Percentiles rank a stretch among this genome's conserved stretches.
These are phyloP conservation scores for Brachionus calyciflorus DNA, from an alignment of 1,140 invertebrate genomes.

Conservation along the genomic window DNA sequence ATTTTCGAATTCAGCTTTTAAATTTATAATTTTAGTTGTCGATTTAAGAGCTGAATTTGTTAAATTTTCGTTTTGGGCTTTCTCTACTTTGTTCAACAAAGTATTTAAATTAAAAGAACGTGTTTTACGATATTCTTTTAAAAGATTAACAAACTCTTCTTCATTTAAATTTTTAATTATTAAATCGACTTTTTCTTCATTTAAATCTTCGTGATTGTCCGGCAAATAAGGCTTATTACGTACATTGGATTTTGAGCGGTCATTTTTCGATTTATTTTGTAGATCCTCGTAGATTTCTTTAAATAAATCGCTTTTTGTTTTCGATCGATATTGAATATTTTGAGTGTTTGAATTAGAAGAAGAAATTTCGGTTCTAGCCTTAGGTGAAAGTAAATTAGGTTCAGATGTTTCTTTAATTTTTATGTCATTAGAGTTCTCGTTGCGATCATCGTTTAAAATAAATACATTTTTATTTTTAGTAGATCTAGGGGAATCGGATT, in stretches of 20 bases:
- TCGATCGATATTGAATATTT: neutral
- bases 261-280: neutral
- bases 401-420: neutral
- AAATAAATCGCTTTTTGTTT: slow-evolving; percentile 9
- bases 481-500: neutral
- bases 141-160: slow-evolving; percentile 29
- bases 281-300: slow-evolving; percentile 16
- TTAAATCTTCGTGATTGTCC: neutral
- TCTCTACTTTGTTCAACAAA: neutral
- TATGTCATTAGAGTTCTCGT: neutral
- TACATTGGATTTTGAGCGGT: neutral
- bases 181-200: neutral
- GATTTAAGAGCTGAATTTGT: neutral
- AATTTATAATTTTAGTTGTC: neutral
- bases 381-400: neutral
- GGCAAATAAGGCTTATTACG: neutral
- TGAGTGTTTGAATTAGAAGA: neutral
- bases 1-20: slow-evolving; percentile 4
- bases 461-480: neutral
- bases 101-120: neutral
- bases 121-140: slow-evolving; percentile 33
- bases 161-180: slow-evolving; percentile 23
- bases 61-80: neutral
- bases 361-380: neutral
- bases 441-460: neutral